These are phyloP conservation scores for Hemistola chrysoprasaria DNA, from an alignment of 2,888 invertebrate genomes.

Conservation along the genomic window DNA sequence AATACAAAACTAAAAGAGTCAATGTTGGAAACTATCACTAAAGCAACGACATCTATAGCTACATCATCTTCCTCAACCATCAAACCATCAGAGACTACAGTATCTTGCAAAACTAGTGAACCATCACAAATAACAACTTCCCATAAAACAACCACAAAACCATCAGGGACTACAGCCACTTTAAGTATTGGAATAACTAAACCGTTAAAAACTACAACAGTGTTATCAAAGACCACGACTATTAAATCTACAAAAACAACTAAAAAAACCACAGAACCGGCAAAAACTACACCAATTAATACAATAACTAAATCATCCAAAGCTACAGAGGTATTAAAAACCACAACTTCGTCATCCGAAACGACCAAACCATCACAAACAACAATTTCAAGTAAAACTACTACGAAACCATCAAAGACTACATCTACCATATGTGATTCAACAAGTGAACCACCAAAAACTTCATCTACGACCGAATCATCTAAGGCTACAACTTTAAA, in stretches of 20 bases:
- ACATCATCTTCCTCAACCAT: too few species aligned
- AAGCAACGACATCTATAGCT: neutral
- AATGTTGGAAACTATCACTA: neutral
- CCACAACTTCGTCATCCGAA: too few species aligned
- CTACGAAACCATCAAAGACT: neutral
- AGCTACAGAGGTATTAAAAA: too few species aligned
- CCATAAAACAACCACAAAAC: neutral
- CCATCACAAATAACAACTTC: neutral
- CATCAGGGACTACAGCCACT: too few species aligned
- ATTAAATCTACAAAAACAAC: too few species aligned
- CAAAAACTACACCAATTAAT: too few species aligned
- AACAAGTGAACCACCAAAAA: neutral
- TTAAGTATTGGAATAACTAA: too few species aligned
- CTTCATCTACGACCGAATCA: neutral
- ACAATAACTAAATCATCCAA: too few species aligned
- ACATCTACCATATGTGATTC: too few species aligned
- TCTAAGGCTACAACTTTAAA: neutral
- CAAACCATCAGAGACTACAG: neutral
- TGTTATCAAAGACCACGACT: too few species aligned
- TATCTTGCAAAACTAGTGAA: neutral
- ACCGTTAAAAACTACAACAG: too few species aligned
- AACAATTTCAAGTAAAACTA: neutral
- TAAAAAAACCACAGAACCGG: too few species aligned
- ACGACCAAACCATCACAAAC: neutral
- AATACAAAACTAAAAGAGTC: neutral